Conservation (phyloP, 2,113 vertebrate species). For the Malurus melanocephalus region DNA sequence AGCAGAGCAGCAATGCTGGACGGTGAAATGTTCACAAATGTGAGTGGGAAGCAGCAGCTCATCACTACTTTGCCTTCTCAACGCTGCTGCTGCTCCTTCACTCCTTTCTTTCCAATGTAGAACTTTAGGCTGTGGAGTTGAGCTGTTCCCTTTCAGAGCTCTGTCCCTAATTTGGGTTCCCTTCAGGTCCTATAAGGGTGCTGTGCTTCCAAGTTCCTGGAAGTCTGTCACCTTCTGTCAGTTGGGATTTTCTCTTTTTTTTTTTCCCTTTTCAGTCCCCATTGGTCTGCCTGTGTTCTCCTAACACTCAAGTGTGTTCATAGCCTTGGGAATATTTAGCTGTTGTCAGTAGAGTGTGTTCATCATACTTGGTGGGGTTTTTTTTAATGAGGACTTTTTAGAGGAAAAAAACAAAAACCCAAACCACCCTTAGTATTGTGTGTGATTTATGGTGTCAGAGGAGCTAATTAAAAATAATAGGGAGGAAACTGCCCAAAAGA, state of each 20-base stretch:
- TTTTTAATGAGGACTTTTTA: not conserved
- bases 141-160: not conserved
- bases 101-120: fast-evolving
- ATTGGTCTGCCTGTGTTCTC: not conserved
- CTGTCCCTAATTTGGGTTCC: not conserved
- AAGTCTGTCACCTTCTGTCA: not conserved
- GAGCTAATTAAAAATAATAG: slow-evolving; percentile 49
- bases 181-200: too few relatives aligned
- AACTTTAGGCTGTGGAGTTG: fast-evolving
- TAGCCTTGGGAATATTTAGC: not conserved
- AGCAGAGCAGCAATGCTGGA: too few relatives aligned
- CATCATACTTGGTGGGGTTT: not conserved
- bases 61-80: fast-evolving
- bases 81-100: not conserved
- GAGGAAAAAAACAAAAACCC: not conserved
- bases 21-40: fast-evolving
- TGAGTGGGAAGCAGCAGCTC: not conserved
- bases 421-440: not conserved
- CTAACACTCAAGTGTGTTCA: not conserved
- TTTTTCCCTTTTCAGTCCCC: not conserved
- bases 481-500: not conserved
- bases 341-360: not conserved
- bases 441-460: slow-evolving; percentile 9
- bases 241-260: not conserved
- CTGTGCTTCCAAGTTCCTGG: not conserved